Evolutionary conservation across 2,888 invertebrate genomes (phyloP), one percentile per base, ranked within the genome.

Genomic region (Fragum fragum): DNA sequence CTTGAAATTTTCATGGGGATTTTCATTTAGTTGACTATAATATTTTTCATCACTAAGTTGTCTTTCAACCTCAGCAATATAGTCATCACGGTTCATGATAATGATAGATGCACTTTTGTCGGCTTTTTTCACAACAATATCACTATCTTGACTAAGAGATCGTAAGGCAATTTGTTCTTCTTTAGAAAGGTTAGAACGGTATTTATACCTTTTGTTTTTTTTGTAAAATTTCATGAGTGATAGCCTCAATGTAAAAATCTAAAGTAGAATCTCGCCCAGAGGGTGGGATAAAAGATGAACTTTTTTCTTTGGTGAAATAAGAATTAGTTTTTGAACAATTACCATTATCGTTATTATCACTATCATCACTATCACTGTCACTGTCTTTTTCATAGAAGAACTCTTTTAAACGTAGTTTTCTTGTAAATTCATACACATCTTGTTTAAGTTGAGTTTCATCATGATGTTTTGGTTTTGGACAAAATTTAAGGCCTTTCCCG

Each of bases 201-300:
- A 36, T 53, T 55, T 77, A 21, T 53, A 36, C 23, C 26, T 61
- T 29, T 36, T 53, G 18, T 63, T 53, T n/a, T 32, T 52, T 29
- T 53, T 72, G 52, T 26, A 77, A 26, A 61, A 77, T 63, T 63
- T 77, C 63, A 9, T 77, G 63, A 16, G 70, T 70, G 29, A 72
- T 72, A 36, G 72, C 76, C 16, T 71, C 72, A 23, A 77, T 63
- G 32, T 77, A 77, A 53, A 77, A 77, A 18, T 72, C 72, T 36
- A 77, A 53, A 39, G 29, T 52, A 36, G 63, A n/a, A 36, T 77
- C 71, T 47, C 76, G 55, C 9, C 63, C 71, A 36, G 52, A 14
- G 23, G 76, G 71, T 55, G 72, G 71, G 36, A 72, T 61, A 61
- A 76, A 70, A 14, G 76, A 53, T n/a, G 63, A 77, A 18, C 52